These are phyloP conservation scores for Pygmarrhopalites habei DNA, from an alignment of 1,140 invertebrate species.

Conservation along the genomic window DNA sequence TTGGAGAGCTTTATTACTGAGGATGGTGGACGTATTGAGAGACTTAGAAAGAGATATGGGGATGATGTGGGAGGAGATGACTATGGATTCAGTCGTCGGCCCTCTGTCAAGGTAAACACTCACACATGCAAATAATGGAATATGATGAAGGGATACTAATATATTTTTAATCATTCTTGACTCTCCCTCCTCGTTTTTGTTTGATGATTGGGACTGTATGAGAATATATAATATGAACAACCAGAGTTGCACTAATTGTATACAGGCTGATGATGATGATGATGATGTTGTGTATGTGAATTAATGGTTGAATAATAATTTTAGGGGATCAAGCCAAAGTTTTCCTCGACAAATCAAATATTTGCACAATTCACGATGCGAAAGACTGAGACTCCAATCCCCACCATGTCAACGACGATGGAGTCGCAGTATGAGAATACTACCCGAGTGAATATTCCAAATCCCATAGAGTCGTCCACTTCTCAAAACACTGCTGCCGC, in stretches of 20 bases:
- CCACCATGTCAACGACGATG: no score
- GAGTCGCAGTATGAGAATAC: constrained; percentile 38
- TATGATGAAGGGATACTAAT: no score
- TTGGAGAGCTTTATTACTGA: constrained; percentile 34
- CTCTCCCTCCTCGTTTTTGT: no score
- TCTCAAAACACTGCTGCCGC: not conserved
- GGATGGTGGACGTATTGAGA: constrained; percentile 34
- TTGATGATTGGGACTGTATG: no score
- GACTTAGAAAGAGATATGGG: constrained; percentile 32
- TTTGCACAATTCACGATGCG: constrained; percentile 37
- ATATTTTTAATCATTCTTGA: no score
- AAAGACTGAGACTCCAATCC: constrained; percentile 25
- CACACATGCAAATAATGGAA: no score
- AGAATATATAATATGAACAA: no score
- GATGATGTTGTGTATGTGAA: no score
- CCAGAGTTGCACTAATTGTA: no score
- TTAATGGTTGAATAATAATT: no score
- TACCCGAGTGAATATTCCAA: constrained; percentile 12
- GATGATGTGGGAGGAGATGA: constrained; percentile 34
- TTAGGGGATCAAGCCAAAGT: constrained; percentile 40
- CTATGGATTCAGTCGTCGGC: constrained; percentile 38
- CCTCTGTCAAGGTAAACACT: no score
- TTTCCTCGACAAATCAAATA: constrained; percentile 38
- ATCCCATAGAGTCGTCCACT: not conserved
- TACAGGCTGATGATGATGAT: no score